Evolutionary conservation across 1,140 invertebrate genomes (phyloP), one percentile per base, ranked within the genome.

Genomic region (Aphelenchoides besseyi): DNA sequence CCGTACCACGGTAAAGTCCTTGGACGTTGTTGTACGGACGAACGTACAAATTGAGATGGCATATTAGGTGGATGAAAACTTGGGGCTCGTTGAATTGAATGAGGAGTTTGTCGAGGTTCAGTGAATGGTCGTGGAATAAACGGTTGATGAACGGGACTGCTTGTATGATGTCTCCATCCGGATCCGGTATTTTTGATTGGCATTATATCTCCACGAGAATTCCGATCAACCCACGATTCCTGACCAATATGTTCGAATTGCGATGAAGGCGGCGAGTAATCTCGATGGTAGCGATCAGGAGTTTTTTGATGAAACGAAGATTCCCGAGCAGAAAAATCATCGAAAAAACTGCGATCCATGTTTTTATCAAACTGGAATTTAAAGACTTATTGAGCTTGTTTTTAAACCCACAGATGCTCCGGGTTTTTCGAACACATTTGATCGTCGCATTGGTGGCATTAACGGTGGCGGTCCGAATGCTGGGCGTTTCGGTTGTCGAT

Each of bases 201-300:
- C 41, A 48, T 23, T 23, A 48, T 16, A 12, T 48, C 41, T 12
- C 41, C 41, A 23, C 41, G 41, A 48, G 12, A 23, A 48, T 48
- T 48, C 41, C 41, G 41, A 12, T 48, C 41, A 23, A 23, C 41
- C 55, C 55, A 59, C 5, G 55, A 59, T 59, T 33, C 55, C 5
- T 5, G 18, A 59, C 18, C 5, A 23, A 59, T 23, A 23, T 5
- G 55, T 23, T 59, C 55, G 55, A 59, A 59, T 28, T 33, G 55
- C 23, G 26, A 23, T 28, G 55, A 33, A 28, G 55, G 55, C 5
- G 55, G 55, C 18, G 55, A 59, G 18, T 8, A 5, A 33, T 28
- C 26, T 33, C 55, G 55, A 28, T 28, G 23, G 55, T 59, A 5
- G 55, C 5, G 26, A 59, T 5, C 5, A 28, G 18, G 18, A 5